Base-by-base conservation (phyloP, 1,140 invertebrate genomes). In the Babylonia areolata region DNA sequence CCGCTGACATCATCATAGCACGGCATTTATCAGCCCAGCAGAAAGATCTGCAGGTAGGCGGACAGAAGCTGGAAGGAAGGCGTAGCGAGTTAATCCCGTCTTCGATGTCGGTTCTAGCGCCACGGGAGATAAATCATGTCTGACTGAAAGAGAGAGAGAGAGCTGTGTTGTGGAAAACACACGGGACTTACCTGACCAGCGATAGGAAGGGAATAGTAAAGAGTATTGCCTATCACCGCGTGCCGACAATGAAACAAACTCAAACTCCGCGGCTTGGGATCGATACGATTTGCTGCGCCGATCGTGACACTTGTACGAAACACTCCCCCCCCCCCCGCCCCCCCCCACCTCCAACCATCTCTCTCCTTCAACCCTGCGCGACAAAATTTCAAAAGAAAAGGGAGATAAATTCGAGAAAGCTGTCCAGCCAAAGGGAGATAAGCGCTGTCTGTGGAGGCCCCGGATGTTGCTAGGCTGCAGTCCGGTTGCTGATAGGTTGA, bases 351-450 rank as follows among this genome's bases (percentile, higher is more conserved):
- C 23, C 77, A 39, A 20, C 37, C 33, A 73, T 73, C 69, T 12
- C 69, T 11, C 11, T 11, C 3, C 3, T 1, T 15, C 11, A 9
- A 42, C 39, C 9, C 77, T 79, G 28, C n/a, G 31, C 42, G n/a
- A 81, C 54, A 71, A 69, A 64, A 39, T 64, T 69, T 81, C 64
- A 12, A 82, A 82, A 82, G 64, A 54, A 75, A 71, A 40, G 64
- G 64, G 82, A 84, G 82, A 84, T 84, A 84, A 84, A 84, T 84
- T 20, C 9, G 58, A 12, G n/a, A 35, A 69, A 69, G 82, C 64
- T 84, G 82, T 73, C 82, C 75, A 58, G 64, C 82, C 1, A 73
- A 84, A 73, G 82, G 82, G 82, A 84, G 82, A 84, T 84, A 84
- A 84, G 69, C 58, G 39, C 82, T 84, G 82, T 84, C 64, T 84